Conservation (phyloP, 2,113 vertebrate genomes). For the Erythrolamprus reginae region DNA sequence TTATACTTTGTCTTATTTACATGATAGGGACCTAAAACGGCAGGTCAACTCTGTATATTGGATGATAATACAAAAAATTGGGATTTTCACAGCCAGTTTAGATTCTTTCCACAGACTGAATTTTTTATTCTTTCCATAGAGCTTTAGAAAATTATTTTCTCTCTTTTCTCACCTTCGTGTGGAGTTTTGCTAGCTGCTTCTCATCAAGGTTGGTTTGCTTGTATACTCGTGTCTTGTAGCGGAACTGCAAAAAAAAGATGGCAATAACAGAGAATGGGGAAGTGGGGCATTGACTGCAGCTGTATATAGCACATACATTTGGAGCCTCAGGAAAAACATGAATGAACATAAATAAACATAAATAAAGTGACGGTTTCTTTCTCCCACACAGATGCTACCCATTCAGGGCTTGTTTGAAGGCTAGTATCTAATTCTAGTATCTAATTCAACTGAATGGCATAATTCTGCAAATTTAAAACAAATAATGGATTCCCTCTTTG, state of each 20-base stretch:
- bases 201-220: slow-evolving; percentile 93
- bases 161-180: slow-evolving; percentile 79
- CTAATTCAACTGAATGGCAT: neutral
- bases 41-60: neutral
- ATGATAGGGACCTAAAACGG: neutral
- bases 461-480: neutral
- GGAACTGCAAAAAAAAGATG: slow-evolving; percentile 70
- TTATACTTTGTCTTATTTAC: neutral
- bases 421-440: neutral
- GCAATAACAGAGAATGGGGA: neutral
- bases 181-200: slow-evolving; percentile 90
- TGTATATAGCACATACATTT: neutral
- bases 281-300: neutral
- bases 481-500: neutral
- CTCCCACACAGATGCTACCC: neutral
- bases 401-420: neutral
- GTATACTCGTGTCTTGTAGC: slow-evolving; percentile 92
- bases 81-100: neutral
- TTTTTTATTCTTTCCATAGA: neutral
- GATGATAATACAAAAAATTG: neutral
- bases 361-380: neutral
- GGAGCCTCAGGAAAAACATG: neutral
- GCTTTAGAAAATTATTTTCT: neutral
- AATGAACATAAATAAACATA: neutral
- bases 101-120: neutral